Evolutionary conservation across 2,888 invertebrate genomes (phyloP).

Genomic region (Stratiomys singularior): DNA sequence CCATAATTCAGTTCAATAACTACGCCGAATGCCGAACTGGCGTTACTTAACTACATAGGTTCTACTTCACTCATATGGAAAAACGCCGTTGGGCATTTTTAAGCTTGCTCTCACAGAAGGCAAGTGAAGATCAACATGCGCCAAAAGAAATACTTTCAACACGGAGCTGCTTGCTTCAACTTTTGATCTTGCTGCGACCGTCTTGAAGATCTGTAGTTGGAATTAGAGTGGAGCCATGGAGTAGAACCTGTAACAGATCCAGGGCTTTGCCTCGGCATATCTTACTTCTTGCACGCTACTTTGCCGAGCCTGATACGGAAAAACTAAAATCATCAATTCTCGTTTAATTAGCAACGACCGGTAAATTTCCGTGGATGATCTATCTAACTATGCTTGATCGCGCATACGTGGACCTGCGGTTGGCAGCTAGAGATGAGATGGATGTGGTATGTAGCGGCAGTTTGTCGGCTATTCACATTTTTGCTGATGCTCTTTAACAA

Average conservation of each 20-base stretch:
- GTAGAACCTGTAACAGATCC: not conserved
- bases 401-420: not conserved
- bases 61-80: too few species aligned
- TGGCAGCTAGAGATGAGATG: not conserved
- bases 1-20: too few species aligned
- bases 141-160: too few species aligned
- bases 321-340: slow-evolving; percentile 36
- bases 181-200: not conserved
- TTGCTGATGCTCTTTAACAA: not conserved
- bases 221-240: too few species aligned
- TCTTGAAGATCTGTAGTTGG: too few species aligned
- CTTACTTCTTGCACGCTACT: not conserved
- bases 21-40: too few species aligned
- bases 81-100: too few species aligned
- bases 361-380: slow-evolving; percentile 43
- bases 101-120: too few species aligned
- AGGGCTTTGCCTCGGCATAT: not conserved
- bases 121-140: too few species aligned
- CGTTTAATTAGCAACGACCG: slow-evolving; percentile 43
- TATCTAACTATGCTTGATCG: not conserved
- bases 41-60: too few species aligned
- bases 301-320: not conserved
- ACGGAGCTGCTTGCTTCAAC: not conserved
- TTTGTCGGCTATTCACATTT: not conserved
- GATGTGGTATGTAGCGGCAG: not conserved